Evolutionary conservation across 2,113 vertebrate species (phyloP).

Genomic region (Nothocercus nigrocapillus): DNA sequence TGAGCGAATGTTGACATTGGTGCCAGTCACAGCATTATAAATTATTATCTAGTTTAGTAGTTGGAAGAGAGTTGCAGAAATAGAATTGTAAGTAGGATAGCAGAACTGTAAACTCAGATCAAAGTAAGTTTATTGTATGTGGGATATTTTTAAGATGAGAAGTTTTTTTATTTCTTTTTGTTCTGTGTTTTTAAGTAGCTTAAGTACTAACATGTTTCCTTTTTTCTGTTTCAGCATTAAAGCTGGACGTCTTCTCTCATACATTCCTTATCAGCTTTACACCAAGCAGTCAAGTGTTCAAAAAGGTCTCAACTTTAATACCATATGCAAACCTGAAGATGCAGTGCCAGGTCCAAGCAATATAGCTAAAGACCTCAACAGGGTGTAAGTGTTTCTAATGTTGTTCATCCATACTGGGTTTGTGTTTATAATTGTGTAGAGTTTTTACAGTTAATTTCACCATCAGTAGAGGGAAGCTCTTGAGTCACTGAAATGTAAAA

Average conservation of each 20-base stretch:
- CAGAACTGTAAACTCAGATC: neutral
- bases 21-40: neutral
- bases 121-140: neutral
- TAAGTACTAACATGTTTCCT: slow-evolving; percentile 1
- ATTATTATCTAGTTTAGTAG: neutral
- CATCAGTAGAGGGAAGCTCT: neutral
- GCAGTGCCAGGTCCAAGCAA: slow-evolving; percentile 80
- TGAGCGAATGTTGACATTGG: neutral
- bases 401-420: neutral
- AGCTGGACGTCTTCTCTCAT: slow-evolving; percentile 90
- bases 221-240: slow-evolving; percentile 82
- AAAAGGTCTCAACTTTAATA: slow-evolving; percentile 86
- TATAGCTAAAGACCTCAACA: slow-evolving; percentile 78
- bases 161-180: neutral
- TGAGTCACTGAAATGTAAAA: neutral
- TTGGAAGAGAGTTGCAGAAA: neutral
- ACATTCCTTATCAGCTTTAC: slow-evolving; percentile 93
- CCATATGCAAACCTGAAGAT: slow-evolving; percentile 81
- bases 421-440: neutral
- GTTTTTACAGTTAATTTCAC: neutral
- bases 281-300: slow-evolving; percentile 84
- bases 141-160: neutral
- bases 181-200: neutral
- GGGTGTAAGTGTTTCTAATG: slow-evolving; percentile 79
- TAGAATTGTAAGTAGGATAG: neutral